phyloP scores from a whole-genome alignment of 2,113 vertebrate genomes.

The Rafetus swinhoei region DNA sequence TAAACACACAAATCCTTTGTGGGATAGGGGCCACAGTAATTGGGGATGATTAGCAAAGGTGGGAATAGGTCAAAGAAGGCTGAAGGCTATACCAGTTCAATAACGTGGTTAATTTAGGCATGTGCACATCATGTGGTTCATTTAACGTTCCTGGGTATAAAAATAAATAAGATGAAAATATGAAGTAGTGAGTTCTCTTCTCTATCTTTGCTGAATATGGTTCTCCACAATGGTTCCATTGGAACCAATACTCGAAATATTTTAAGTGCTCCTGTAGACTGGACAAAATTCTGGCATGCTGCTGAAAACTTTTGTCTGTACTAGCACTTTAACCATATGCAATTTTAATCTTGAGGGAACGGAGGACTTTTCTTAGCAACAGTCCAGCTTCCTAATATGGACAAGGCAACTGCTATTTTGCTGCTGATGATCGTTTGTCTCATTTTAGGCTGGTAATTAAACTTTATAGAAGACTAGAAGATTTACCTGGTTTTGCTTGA shows the following conservation, averaged over 20 bases:
- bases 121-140: background rate
- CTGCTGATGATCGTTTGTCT: background rate
- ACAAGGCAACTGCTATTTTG: background rate
- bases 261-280: background rate
- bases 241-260: background rate
- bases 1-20: background rate
- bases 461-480: fast-evolving
- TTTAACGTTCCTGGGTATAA: background rate
- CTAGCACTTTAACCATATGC: background rate
- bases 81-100: fast-evolving
- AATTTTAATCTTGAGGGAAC: background rate
- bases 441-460: background rate
- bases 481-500: too few species aligned
- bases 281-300: background rate
- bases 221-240: background rate
- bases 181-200: background rate
- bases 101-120: background rate
- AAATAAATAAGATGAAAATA: background rate
- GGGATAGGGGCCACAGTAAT: background rate
- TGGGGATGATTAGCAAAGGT: fast-evolving
- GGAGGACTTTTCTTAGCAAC: background rate
- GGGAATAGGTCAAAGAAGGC: background rate
- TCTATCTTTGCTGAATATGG: fast-evolving
- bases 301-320: background rate
- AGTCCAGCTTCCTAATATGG: background rate